phyloP scores from a whole-genome alignment of 1,140 invertebrate species.

The Brachystomella parvula region DNA sequence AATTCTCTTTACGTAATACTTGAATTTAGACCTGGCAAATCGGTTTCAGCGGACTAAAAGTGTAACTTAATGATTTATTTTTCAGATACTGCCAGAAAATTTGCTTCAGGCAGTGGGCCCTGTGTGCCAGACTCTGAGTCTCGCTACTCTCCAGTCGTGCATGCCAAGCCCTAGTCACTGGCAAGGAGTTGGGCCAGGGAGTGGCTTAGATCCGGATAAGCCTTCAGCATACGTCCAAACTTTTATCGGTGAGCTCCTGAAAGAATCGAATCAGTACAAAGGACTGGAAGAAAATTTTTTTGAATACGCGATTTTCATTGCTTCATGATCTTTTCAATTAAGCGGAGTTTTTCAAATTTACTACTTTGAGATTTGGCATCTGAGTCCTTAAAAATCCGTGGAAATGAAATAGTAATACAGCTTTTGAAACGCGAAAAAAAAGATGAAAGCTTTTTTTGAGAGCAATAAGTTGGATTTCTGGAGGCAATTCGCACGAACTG shows the following conservation, averaged over 20 bases:
- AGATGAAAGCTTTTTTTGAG: too few relatives aligned
- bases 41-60: background rate
- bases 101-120: conserved; percentile 24
- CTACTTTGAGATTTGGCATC: too few relatives aligned
- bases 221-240: conserved; percentile 33
- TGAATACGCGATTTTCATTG: too few relatives aligned
- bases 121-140: conserved; percentile 30
- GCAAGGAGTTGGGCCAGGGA: conserved; percentile 23
- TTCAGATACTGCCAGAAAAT: conserved; percentile 32
- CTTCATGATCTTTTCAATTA: too few relatives aligned
- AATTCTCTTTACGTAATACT: conserved; percentile 21
- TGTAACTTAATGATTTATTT: conserved; percentile 15
- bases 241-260: conserved; percentile 33
- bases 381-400: too few relatives aligned
- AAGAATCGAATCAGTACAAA: too few relatives aligned
- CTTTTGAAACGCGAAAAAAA: too few relatives aligned
- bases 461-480: too few relatives aligned
- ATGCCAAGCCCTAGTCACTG: conserved; percentile 34
- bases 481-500: too few relatives aligned
- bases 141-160: conserved; percentile 34
- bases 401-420: too few relatives aligned
- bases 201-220: conserved; percentile 32
- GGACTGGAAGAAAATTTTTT: too few relatives aligned
- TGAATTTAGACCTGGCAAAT: background rate
- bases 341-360: too few relatives aligned